Base-by-base conservation (phyloP, 1,140 invertebrate species). In the Doryteuthis pealeii region DNA sequence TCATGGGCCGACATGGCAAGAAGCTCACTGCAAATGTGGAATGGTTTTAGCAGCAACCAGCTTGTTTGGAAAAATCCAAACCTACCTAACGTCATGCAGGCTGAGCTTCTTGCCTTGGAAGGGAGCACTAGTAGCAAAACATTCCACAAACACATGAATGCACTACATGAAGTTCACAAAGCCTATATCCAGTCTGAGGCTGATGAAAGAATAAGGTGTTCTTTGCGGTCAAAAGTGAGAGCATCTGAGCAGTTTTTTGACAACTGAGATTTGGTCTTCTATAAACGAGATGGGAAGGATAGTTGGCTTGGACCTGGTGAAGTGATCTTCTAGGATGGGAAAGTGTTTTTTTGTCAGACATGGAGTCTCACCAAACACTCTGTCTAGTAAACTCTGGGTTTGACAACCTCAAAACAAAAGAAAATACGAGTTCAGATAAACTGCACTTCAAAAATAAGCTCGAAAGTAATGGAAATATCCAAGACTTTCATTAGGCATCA, bases 11-110 rank as follows among this genome's bases (percentile, higher is more conserved):
- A 77, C 66, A 78, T 78, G 75, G 77, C 77, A 32, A 69, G 49
- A 28, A 78, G 76, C 69, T 76, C 73, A 31, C 26, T 76, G 22
- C 75, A 80, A 74, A 80, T 80, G n/a, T n/a, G n/a, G n/a, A n/a
- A n/a, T n/a, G n/a, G n/a, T n/a, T n/a, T n/a, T n/a, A n/a, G n/a
- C n/a, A n/a, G n/a, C n/a, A n/a, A n/a, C n/a, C n/a, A n/a, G n/a
- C n/a, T n/a, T n/a, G n/a, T n/a, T n/a, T n/a, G 78, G 26, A 62
- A 76, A 54, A 79, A 73, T 67, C 77, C 73, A 68, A 73, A 73
- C 30, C 67, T 76, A 30, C 75, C 68, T 58, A 72, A 72, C 40
- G 49, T 78, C 12, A 71, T 78, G 69, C 73, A 54, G 35, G 75
- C 76, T 2, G 67, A 73, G 31, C 31, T 62, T 30, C 62, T 75